A percentile compares a stretch with the other conserved stretches of the same genome.
Conservation (phyloP, 2,797 vertebrate genomes). For the Hydrophis major region DNA sequence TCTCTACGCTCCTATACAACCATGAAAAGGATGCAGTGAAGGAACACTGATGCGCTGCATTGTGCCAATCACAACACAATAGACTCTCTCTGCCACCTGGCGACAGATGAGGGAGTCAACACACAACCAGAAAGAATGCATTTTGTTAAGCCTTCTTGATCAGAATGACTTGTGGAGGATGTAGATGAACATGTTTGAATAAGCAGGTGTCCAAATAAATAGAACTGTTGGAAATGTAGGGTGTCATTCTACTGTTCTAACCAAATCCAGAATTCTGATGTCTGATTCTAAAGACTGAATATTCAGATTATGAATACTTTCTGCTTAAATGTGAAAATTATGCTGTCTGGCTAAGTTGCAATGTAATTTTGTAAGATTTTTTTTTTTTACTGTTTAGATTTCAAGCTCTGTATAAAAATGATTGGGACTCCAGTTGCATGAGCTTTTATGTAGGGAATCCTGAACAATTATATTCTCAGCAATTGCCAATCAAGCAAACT, state of each 20-base stretch:
- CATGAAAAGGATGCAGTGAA: constrained; percentile 40
- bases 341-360: neutral
- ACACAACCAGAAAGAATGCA: constrained; percentile 8
- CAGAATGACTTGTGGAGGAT: neutral
- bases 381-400: neutral
- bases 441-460: neutral
- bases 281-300: neutral
- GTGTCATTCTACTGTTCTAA: too few relatives aligned
- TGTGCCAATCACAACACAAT: constrained; percentile 19
- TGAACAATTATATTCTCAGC: too few relatives aligned
- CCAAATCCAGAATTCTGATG: neutral
- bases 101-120: constrained; percentile 17
- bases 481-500: neutral
- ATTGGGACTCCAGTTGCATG: neutral
- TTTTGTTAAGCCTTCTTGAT: neutral
- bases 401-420: neutral
- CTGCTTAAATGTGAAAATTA: neutral
- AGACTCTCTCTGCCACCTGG: constrained; percentile 20
- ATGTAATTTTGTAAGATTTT: neutral
- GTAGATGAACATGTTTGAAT: neutral
- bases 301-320: neutral
- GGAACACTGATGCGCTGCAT: constrained; percentile 38
- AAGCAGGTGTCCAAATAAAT: neutral
- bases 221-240: neutral
- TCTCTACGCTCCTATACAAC: constrained; percentile 20